Percentiles rank a stretch among this genome's conserved stretches.
phyloP scores from a whole-genome alignment of 1,140 invertebrate genomes.

The Riptortus pedestris region DNA sequence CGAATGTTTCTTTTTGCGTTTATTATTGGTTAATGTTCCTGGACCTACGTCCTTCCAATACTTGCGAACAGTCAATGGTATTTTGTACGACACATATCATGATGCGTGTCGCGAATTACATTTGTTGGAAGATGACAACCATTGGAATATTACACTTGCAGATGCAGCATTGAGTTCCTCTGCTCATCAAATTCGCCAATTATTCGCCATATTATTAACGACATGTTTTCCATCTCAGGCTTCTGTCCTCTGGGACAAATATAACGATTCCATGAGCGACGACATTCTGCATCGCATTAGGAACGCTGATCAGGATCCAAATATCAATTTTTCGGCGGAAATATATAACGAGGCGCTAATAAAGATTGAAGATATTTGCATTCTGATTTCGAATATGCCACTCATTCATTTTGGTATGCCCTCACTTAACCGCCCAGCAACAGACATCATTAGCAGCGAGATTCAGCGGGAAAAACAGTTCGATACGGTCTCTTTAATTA shows the following conservation, averaged over 20 bases:
- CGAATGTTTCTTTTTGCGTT: constrained; percentile 40
- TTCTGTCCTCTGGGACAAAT: constrained; percentile 23
- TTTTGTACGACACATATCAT: constrained; percentile 36
- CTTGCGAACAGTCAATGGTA: constrained; percentile 38
- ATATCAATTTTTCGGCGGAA: neutral
- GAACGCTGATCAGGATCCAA: neutral
- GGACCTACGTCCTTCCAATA: constrained; percentile 39
- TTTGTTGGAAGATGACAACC: constrained; percentile 37
- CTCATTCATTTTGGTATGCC: neutral
- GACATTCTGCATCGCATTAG: constrained; percentile 20
- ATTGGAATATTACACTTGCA: constrained; percentile 35
- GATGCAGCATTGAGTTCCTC: constrained; percentile 20
- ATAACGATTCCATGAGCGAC: constrained; percentile 25
- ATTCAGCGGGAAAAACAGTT: neutral
- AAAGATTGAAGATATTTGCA: neutral
- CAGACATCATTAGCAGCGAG: neutral
- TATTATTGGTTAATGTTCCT: constrained; percentile 39
- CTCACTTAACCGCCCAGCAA: neutral
- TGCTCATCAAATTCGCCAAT: constrained; percentile 21
- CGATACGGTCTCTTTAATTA: neutral
- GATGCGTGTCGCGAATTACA: constrained; percentile 36
- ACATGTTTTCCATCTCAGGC: constrained; percentile 28
- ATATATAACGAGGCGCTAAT: neutral
- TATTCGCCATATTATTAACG: constrained; percentile 28
- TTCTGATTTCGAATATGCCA: neutral